Evolutionary conservation across 2,113 vertebrate species (phyloP).

Genomic region (Andinoacara biseriatus): DNA sequence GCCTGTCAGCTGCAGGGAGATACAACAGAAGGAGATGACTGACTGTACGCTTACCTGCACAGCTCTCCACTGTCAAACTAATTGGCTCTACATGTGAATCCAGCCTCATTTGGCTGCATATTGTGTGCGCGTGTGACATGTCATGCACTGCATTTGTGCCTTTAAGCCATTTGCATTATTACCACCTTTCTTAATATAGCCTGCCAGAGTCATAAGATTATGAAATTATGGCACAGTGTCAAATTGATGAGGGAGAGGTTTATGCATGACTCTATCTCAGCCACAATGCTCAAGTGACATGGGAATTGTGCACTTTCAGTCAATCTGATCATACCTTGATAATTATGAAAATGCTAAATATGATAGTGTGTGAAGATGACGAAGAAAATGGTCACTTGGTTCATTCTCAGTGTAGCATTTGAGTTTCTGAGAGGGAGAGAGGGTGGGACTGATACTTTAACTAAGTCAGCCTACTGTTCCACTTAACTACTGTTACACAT

Average conservation of each 20-base stretch:
- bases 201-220: conserved; percentile 38
- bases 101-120: conserved; percentile 6
- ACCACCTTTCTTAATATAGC: conserved; percentile 55
- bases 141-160: conserved; percentile 16
- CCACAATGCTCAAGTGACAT: background rate
- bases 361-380: background rate
- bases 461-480: too few species aligned
- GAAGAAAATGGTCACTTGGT: background rate
- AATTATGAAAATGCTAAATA: conserved; percentile 32
- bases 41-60: conserved; percentile 41
- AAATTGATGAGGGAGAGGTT: conserved; percentile 32
- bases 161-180: conserved; percentile 42
- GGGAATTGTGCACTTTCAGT: background rate
- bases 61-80: conserved; percentile 53
- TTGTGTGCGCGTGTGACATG: conserved; percentile 5
- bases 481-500: too few species aligned
- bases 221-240: conserved; percentile 41
- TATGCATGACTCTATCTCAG: background rate
- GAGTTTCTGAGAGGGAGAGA: background rate
- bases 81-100: conserved; percentile 60
- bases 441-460: background rate
- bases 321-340: conserved; percentile 23
- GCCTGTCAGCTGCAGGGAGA: conserved; percentile 26
- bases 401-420: background rate
- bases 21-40: conserved; percentile 29